Conservation (phyloP, 1,140 invertebrate genomes). For the Neodiprion pinetum region DNA sequence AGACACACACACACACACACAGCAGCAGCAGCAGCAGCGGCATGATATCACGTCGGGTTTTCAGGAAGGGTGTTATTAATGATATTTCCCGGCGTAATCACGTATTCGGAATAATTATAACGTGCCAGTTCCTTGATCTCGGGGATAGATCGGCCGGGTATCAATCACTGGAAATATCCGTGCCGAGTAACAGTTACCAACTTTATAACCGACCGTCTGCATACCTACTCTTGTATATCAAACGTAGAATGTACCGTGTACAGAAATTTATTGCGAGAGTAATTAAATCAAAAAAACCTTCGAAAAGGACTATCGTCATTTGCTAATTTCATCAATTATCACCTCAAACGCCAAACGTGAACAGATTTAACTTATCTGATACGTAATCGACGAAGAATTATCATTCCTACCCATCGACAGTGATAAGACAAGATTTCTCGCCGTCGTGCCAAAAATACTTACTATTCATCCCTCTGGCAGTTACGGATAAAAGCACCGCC, state of each 20-base stretch:
- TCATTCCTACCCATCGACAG: too few species aligned
- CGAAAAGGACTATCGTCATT: conserved; percentile 1
- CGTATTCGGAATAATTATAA: conserved; percentile 3
- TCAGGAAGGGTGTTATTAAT: not conserved
- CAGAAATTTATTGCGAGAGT: not conserved
- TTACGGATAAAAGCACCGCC: too few species aligned
- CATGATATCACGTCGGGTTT: too few species aligned
- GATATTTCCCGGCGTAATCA: not conserved
- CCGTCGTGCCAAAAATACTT: too few species aligned
- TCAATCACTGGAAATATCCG: not conserved
- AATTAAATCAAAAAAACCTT: conserved; percentile 1
- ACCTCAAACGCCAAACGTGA: not conserved
- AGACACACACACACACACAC: too few species aligned
- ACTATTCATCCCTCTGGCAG: too few species aligned
- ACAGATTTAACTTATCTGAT: too few species aligned
- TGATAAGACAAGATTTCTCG: too few species aligned
- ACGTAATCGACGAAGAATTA: too few species aligned
- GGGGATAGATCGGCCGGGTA: not conserved
- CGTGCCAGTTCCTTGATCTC: not conserved
- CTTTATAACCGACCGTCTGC: not conserved
- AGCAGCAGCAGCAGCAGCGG: too few species aligned
- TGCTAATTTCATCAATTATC: conserved; percentile 6
- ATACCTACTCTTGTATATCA: too few species aligned
- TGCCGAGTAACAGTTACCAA: not conserved
- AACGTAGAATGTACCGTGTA: too few species aligned